phyloP scores from a whole-genome alignment of 2,113 vertebrate genomes.

The Zosterops lateralis region DNA sequence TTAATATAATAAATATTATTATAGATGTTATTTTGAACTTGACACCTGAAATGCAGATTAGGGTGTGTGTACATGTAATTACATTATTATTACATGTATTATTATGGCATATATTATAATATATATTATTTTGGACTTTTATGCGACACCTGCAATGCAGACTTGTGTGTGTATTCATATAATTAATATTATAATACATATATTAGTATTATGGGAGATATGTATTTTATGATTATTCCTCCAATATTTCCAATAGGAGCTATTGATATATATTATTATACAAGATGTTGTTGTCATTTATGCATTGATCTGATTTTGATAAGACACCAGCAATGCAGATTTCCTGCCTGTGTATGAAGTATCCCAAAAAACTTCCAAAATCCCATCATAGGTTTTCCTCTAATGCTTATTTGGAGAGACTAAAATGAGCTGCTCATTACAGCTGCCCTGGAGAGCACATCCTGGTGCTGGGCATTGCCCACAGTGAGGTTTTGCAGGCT shows the following conservation, averaged over 20 bases:
- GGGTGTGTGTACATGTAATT: background rate
- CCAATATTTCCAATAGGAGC: no score
- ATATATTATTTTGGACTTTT: background rate
- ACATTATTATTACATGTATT: background rate
- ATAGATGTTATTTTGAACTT: background rate
- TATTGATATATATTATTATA: background rate
- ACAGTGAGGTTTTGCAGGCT: background rate
- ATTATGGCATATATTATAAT: background rate
- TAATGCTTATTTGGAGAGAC: background rate
- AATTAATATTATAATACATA: background rate
- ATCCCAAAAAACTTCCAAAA: background rate
- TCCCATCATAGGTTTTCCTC: background rate
- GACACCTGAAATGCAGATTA: background rate
- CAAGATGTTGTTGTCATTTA: background rate
- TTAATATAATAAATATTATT: background rate
- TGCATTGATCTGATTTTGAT: background rate
- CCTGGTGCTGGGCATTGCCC: rapidly evolving
- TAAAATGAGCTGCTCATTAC: rapidly evolving
- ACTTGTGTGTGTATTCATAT: background rate
- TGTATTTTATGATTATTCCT: background rate
- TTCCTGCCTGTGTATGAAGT: background rate
- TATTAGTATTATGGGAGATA: background rate
- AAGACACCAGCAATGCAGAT: background rate
- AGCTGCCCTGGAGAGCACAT: background rate
- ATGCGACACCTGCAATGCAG: background rate